These are phyloP conservation scores for Akabosia matsudoensis DNA, from an alignment of 1,140 invertebrate species.

Conservation along the genomic window DNA sequence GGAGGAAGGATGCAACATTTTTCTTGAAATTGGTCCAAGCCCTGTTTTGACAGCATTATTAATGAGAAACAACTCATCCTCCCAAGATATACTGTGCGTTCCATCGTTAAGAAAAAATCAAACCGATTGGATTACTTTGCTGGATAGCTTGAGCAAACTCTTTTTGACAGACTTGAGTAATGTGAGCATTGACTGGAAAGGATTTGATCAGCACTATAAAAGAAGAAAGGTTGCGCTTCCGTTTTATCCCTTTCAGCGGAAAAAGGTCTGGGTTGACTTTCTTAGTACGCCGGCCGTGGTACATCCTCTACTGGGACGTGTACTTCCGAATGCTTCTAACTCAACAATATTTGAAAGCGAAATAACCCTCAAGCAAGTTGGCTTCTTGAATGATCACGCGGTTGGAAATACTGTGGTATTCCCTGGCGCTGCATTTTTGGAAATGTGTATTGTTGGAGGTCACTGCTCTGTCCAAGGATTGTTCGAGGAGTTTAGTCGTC, in stretches of 20 bases:
- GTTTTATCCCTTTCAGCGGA: not conserved
- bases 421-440: not conserved
- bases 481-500: not conserved
- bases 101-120: not conserved
- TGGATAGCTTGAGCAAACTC: not conserved
- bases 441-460: not conserved
- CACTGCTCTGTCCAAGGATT: not conserved
- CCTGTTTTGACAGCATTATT: not conserved
- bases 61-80: not conserved
- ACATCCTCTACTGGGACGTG: not conserved
- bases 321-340: constrained; percentile 4
- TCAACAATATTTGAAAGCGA: not conserved
- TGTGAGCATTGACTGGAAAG: constrained; percentile 24
- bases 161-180: not conserved
- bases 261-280: not conserved
- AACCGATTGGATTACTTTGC: not conserved
- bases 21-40: not conserved
- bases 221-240: not conserved
- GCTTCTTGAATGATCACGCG: not conserved
- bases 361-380: not conserved
- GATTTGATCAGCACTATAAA: not conserved
- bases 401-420: not conserved
- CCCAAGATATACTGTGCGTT: not conserved
- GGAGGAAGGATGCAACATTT: not conserved
- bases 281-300: not conserved